These are phyloP conservation scores for Malthinus seriepunctatus DNA, from an alignment of 2,888 invertebrate species.

Conservation along the genomic window DNA sequence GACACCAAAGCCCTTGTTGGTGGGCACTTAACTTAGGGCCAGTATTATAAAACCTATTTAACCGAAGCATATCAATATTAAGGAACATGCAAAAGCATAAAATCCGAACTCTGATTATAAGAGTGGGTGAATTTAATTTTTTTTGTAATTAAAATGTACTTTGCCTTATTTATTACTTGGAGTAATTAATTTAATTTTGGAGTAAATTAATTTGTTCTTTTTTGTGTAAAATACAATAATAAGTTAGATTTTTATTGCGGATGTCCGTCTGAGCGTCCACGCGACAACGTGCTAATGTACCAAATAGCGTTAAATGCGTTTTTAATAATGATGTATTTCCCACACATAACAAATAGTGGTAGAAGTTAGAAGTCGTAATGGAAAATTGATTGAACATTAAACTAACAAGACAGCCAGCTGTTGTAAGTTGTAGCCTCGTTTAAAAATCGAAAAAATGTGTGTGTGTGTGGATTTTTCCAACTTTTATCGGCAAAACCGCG, in stretches of 20 bases:
- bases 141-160: no score
- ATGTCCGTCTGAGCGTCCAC: slow-evolving; percentile 9
- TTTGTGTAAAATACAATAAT: no score
- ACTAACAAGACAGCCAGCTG: slow-evolving; percentile 46
- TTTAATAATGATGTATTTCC: slow-evolving; percentile 49
- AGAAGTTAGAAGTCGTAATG: slow-evolving; percentile 44
- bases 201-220: no score
- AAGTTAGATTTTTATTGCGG: slow-evolving; percentile 5
- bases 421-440: not conserved
- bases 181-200: no score
- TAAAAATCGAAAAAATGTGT: not conserved
- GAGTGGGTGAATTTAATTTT: no score
- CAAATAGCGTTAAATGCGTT: slow-evolving; percentile 43
- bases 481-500: slow-evolving; percentile 14
- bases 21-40: no score
- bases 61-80: no score
- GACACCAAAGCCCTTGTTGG: no score
- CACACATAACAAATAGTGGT: slow-evolving; percentile 40
- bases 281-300: slow-evolving; percentile 16
- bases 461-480: slow-evolving; percentile 16
- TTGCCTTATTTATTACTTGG: no score
- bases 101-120: no score
- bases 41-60: no score
- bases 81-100: no score
- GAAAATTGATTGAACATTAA: slow-evolving; percentile 47